Conservation (phyloP, 1,140 invertebrate species). For the Drosophila paulistorum region DNA sequence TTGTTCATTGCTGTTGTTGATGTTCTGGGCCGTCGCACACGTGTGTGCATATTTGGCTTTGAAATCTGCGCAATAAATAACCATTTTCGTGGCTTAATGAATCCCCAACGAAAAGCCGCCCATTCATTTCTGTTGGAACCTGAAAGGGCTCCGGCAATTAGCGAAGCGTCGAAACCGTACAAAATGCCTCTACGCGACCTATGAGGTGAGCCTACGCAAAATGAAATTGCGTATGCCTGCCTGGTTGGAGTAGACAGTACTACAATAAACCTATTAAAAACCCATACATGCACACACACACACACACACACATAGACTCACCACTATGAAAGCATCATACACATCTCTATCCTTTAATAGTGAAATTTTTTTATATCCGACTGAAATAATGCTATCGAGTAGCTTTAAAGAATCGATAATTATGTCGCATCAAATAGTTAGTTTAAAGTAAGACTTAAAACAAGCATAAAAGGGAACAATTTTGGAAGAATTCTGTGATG, state of each 20-base stretch:
- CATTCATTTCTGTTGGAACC: conserved; percentile 59
- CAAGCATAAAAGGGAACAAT: too few species aligned
- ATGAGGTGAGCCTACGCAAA: conserved; percentile 13
- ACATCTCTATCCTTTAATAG: neutral
- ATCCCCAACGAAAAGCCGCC: conserved; percentile 61
- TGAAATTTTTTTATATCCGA: too few species aligned
- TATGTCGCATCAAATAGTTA: too few species aligned
- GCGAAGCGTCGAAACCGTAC: conserved; percentile 28
- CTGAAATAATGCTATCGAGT: too few species aligned
- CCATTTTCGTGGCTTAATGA: conserved; percentile 75
- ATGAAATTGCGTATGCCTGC: conserved; percentile 6
- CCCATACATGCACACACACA: neutral
- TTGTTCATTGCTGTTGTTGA: conserved; percentile 37
- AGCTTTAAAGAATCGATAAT: too few species aligned
- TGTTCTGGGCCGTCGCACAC: conserved; percentile 61
- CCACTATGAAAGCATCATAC: neutral
- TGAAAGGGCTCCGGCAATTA: conserved; percentile 64
- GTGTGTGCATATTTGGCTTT: conserved; percentile 62
- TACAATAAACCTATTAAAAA: conserved; percentile 9
- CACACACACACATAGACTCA: neutral
- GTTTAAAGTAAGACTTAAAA: too few species aligned
- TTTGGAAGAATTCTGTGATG: too few species aligned
- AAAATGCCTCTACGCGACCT: conserved; percentile 19
- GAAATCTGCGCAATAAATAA: conserved; percentile 76
- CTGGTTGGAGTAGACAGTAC: conserved; percentile 1